A percentile compares a stretch with the other conserved stretches of the same genome.
Conservation (phyloP, 1,140 invertebrate species). For the Papilio glaucus region DNA sequence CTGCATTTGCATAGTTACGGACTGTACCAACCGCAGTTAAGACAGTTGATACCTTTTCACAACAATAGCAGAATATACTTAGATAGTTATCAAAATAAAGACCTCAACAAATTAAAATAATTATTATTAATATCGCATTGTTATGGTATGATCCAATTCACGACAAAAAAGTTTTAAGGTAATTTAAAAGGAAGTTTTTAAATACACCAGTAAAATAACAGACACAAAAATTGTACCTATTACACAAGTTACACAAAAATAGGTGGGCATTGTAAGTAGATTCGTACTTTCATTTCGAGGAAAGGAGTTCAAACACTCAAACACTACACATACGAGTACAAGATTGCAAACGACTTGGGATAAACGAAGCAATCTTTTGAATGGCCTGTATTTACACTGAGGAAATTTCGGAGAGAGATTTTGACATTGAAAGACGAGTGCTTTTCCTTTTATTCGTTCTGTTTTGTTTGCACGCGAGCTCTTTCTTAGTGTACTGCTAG, state of each 20-base stretch:
- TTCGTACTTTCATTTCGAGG: conserved; percentile 43
- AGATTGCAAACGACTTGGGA: conserved; percentile 73
- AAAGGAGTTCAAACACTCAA: conserved; percentile 70
- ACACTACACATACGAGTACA: conserved; percentile 74
- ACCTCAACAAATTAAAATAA: neutral
- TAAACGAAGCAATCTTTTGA: conserved; percentile 76
- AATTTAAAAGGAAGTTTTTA: neutral
- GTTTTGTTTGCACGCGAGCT: conserved; percentile 24
- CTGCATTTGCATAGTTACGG: conserved; percentile 8
- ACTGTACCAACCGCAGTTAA: neutral
- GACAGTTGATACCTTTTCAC: neutral
- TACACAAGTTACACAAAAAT: neutral
- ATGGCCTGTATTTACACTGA: conserved; percentile 63
- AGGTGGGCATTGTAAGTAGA: conserved; percentile 15
- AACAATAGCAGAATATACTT: neutral
- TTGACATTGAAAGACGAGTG: conserved; percentile 36
- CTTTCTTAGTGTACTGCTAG: conserved; percentile 6
- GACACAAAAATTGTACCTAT: neutral
- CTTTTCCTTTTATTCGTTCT: conserved; percentile 30
- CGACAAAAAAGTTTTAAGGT: too few species aligned
- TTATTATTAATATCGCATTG: too few species aligned
- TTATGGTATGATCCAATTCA: too few species aligned
- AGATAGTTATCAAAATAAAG: neutral
- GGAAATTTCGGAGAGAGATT: conserved; percentile 51
- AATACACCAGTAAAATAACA: neutral